Base-by-base conservation (phyloP, 2,797 vertebrate genomes). In the Molossus molossus region DNA sequence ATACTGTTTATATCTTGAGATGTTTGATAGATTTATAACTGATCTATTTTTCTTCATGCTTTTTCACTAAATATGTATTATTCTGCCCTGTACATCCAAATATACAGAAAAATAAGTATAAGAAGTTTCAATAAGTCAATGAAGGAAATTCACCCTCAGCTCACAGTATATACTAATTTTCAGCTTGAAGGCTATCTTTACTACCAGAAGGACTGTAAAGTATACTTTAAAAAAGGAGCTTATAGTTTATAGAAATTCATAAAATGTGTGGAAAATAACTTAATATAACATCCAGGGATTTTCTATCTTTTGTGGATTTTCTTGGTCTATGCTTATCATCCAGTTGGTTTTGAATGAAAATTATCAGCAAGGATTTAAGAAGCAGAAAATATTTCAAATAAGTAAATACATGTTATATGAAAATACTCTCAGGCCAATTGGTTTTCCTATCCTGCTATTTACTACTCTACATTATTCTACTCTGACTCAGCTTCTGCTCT, bases 131-230 rank as follows among this genome's bases (percentile, higher is more conserved):
- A 69, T 90, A 81, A 80, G 33, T 65, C 86, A 89, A 84, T 58
- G 55, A 81, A 90, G 2, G 14, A 87, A 94, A 94, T 72, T 62
- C 33, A 92, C n/a, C 50, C 40, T 82, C 14, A 20, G 7, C 5
- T 87, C 33, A 76, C 45, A 83, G n/a, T 87, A 73, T 15, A 69
- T 13, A 57, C 17, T 64, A 12, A 90, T 94, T 94, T 95, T 90
- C 37, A 93, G 40, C n/a, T 94, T 96, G 58, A 94, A 96, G 57
- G 8, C 48, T 95, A 90, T 92, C 97, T 84, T 91, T 40, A 53
- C 70, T 70, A 58, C 75, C 92, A 94, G 95, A 96, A 94, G 60
- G 25, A 72, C 81, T 94, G 1, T 57, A 94, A 91, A 79, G 17
- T 69, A 0, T 45, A 76, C 60, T 90, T 53, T n/a, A 6, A 80